Evolutionary conservation across 2,797 vertebrate genomes (phyloP).

Genomic region (Cetoscarus ocellatus): DNA sequence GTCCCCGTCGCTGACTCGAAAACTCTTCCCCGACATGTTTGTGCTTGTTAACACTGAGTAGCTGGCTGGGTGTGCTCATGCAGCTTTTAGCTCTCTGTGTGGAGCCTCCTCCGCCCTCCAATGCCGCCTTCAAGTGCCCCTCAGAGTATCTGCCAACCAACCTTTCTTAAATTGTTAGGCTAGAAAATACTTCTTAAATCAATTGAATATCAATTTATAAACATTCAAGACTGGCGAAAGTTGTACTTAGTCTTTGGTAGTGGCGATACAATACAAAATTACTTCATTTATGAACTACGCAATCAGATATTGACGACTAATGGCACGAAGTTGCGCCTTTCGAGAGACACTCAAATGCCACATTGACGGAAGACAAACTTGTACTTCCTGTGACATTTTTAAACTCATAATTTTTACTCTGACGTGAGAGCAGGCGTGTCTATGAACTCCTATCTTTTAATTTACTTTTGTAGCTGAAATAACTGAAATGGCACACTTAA

Average conservation of each 20-base stretch:
- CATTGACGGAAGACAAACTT: slow-evolving; percentile 15
- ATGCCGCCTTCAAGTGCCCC: slow-evolving; percentile 48
- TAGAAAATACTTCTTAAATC: background rate
- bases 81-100: background rate
- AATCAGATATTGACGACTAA: background rate
- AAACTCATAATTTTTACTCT: too few relatives aligned
- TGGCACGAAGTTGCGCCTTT: too few relatives aligned
- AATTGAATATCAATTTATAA: too few relatives aligned
- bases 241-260: too few relatives aligned
- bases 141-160: background rate
- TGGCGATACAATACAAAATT: too few relatives aligned
- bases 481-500: too few relatives aligned
- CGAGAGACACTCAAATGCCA: background rate
- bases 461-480: too few relatives aligned
- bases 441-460: too few relatives aligned
- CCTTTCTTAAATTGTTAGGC: background rate
- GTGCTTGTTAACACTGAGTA: slow-evolving; percentile 33
- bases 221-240: too few relatives aligned
- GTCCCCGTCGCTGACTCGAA: slow-evolving; percentile 97
- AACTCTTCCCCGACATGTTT: slow-evolving; percentile 96
- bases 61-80: slow-evolving; percentile 32
- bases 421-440: too few relatives aligned
- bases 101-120: background rate
- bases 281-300: too few relatives aligned
- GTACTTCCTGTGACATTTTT: background rate